phyloP scores from a whole-genome alignment of 2,888 invertebrate species.

The Tipula unca region DNA sequence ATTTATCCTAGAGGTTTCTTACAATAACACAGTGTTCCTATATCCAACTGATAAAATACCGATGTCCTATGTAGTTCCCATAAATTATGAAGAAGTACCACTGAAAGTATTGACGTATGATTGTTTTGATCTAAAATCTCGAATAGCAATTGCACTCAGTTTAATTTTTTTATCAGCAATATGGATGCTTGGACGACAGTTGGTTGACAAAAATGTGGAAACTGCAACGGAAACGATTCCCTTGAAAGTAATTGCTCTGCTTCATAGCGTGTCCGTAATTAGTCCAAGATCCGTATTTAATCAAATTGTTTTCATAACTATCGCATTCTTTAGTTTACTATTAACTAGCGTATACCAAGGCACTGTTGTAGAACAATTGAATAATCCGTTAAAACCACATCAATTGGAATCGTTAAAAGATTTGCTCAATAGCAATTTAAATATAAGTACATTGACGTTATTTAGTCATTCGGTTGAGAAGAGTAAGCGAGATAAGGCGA shows the following conservation, averaged over 20 bases:
- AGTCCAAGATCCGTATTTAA: not conserved
- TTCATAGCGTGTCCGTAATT: not conserved
- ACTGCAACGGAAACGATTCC: not conserved
- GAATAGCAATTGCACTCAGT: not conserved
- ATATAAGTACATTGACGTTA: not conserved
- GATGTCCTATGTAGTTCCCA: not conserved
- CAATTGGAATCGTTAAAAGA: not conserved
- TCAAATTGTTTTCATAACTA: not conserved
- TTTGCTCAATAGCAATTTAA: not conserved
- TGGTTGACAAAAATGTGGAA: not conserved
- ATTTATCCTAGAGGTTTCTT: not conserved
- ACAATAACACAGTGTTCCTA: not conserved
- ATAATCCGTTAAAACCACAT: not conserved
- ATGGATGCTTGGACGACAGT: not conserved
- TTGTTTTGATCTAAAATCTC: not conserved
- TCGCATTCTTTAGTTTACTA: not conserved
- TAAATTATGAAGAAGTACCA: not conserved
- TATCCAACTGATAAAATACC: not conserved
- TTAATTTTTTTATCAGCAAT: not conserved
- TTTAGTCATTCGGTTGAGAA: not conserved
- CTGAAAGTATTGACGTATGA: not conserved
- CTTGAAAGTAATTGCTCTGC: not conserved
- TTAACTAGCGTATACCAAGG: not conserved
- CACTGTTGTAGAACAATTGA: not conserved
- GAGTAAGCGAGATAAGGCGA: not conserved